These are phyloP conservation scores for Bos javanicus DNA, from an alignment of 2,113 vertebrate genomes.

Conservation along the genomic window DNA sequence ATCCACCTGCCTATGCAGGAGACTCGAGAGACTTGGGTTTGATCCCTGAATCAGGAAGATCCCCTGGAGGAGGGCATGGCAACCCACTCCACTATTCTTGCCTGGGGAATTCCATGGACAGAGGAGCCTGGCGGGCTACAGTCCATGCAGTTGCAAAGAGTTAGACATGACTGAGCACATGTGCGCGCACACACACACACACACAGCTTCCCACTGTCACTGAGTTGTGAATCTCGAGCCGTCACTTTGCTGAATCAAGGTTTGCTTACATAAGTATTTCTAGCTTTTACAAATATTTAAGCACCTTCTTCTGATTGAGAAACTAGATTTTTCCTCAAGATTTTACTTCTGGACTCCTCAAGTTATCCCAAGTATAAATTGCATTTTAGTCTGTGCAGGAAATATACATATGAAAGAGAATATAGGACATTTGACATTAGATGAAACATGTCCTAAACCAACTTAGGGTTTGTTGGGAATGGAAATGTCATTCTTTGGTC, in stretches of 20 bases:
- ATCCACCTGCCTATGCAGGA: background rate
- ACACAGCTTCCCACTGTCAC: background rate
- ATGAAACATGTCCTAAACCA: slow-evolving; percentile 10
- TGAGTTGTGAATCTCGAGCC: background rate
- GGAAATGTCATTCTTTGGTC: slow-evolving; percentile 12
- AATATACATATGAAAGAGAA: background rate
- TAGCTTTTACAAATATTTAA: background rate
- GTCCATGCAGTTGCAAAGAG: background rate
- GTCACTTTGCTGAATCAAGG: background rate
- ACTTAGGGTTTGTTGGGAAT: background rate
- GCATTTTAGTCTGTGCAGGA: background rate
- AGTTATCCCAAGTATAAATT: background rate
- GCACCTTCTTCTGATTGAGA: background rate
- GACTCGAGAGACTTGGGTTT: background rate
- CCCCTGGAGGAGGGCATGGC: background rate
- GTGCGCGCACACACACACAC: background rate
- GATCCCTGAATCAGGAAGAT: background rate
- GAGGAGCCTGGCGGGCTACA: background rate
- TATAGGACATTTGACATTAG: background rate
- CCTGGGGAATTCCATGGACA: background rate
- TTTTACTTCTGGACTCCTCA: background rate
- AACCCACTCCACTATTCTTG: background rate
- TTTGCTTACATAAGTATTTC: background rate
- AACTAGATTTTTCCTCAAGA: background rate
- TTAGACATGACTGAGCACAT: background rate